Base-by-base conservation (phyloP, 2,797 vertebrate genomes). In the Adelosebastes latens region DNA sequence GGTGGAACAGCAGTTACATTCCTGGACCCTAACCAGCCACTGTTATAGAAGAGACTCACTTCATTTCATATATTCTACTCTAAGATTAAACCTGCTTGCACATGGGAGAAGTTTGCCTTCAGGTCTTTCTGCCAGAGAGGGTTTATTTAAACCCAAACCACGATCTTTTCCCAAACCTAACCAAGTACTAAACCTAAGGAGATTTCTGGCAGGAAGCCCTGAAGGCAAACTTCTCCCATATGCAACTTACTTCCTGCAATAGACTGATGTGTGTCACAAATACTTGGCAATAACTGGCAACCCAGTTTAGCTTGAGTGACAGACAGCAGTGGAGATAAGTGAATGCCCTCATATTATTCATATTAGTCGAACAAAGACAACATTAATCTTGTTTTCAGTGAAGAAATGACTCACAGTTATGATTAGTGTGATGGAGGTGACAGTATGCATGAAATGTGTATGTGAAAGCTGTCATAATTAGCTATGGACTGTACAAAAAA, bases 161-260 rank as follows among this genome's bases (percentile, higher is more conserved):
- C 4, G 8, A 53, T 53, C 0, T n/a, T 53, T 0, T 53, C 49
- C 20, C 8, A 53, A 53, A 53, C 49, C 20, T 53, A n/a, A 53
- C 20, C 49, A 11, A 53, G 49, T 53, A 52, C 20, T 52, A 52
- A 52, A 52, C 49, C 49, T 52, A n/a, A 53, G 20, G 1, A 53
- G 49, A 53, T 53, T n/a, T 53, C 46, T 49, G 46, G 3, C 46
- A 49, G 1, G 49, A 53, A 53, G 49, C 20, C 49, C n/a, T 53
- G 49, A 53, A 53, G 49, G 49, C 49, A 22, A 0, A 53, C 49
- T 0, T 46, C 42, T 34, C 8, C 16, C 29, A n/a, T 36, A 8
- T 22, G 34, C 27, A 87, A 78, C 74, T 82, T 77, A 72, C 85
- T 86, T 85, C 59, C 75, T 73, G 12, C 9, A 62, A 59, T 22